Base-by-base conservation (phyloP, 2,797 vertebrate genomes). In the Coregonus suidteri region DNA sequence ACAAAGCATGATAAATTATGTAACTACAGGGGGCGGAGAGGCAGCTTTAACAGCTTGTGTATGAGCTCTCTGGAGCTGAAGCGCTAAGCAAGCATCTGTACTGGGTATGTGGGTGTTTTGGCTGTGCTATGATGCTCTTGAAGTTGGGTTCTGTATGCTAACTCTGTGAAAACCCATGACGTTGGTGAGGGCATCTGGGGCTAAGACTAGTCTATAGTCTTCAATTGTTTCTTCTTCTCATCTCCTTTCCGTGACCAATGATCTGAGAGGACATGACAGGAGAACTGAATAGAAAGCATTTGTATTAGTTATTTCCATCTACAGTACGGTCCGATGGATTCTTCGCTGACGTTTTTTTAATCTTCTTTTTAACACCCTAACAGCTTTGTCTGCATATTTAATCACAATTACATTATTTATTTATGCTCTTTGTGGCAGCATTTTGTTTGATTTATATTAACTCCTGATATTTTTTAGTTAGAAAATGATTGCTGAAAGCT, bases 1-100 rank as follows among this genome's bases (percentile, higher is more conserved):
- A 91, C 77, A 77, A 91, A 87, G 91, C 81, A 82, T 88, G 83
- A 65, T 52, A 84, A 90, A 91, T 93, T 91, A 92, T 90, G 86
- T 91, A 94, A 92, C 85, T 74, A 75, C 80, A 74, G 85, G 76
- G 85, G 84, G 90, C 16, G 86, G 75, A 75, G 88, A 75, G 78
- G 84, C n/a, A 1, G 15, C 54, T 56, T 84, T 77, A 83, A 81
- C 88, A 85, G 89, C 87, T 79, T 75, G 89, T 74, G 81, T 84
- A 82, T 81, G 85, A 81, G 83, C 37, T 64, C 62, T 64, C 71
- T 34, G 7, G 68, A 34, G n/a, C 67, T 79, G 74, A 82, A 79
- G 88, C 73, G 14, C 78, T 80, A 82, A 66, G 81, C 81, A 82
- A 84, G 84, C 84, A 81, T 90, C 87, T 88, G 79, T 76, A 75